Percentiles rank a stretch among this genome's conserved stretches.
Conservation (phyloP, 2,797 vertebrate species). For the Melanotaenia parkinsoni region DNA sequence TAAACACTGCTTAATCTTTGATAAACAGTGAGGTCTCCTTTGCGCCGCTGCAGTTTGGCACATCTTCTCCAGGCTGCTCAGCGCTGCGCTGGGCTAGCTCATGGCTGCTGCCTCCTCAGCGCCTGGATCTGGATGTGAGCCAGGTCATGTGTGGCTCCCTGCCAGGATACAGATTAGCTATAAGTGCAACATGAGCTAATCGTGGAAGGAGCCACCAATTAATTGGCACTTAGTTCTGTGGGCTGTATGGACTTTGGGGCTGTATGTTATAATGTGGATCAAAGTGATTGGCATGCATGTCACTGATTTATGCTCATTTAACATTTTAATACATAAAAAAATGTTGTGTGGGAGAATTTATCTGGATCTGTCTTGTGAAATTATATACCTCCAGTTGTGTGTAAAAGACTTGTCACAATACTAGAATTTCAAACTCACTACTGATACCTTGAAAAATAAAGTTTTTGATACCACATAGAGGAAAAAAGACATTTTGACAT, state of each 20-base stretch:
- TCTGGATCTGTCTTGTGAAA: background rate
- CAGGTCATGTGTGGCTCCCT: slow-evolving; percentile 77
- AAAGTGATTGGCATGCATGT: slow-evolving; percentile 29
- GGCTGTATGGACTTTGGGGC: slow-evolving; percentile 55
- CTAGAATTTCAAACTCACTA: background rate
- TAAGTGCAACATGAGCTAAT: slow-evolving; percentile 81
- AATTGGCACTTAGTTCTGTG: slow-evolving; percentile 73
- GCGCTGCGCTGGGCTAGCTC: slow-evolving; percentile 37
- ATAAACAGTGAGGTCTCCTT: slow-evolving; percentile 76
- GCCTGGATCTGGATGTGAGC: slow-evolving; percentile 70
- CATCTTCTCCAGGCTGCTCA: slow-evolving; percentile 50
- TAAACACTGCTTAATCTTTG: slow-evolving; percentile 79
- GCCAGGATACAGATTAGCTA: slow-evolving; percentile 81
- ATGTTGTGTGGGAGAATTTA: background rate
- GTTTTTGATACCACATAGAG: background rate
- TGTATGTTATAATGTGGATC: slow-evolving; percentile 51
- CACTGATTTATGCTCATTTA: slow-evolving; percentile 10
- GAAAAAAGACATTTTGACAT: background rate
- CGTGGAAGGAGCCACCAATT: slow-evolving; percentile 77
- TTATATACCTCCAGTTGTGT: background rate
- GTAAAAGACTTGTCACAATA: background rate
- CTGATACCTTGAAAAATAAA: background rate
- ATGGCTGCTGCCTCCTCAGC: slow-evolving; percentile 51
- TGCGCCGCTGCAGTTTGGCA: slow-evolving; percentile 70
- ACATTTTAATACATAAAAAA: background rate